phyloP scores from a whole-genome alignment of 2,888 invertebrate genomes.

The Venusia cambrica region DNA sequence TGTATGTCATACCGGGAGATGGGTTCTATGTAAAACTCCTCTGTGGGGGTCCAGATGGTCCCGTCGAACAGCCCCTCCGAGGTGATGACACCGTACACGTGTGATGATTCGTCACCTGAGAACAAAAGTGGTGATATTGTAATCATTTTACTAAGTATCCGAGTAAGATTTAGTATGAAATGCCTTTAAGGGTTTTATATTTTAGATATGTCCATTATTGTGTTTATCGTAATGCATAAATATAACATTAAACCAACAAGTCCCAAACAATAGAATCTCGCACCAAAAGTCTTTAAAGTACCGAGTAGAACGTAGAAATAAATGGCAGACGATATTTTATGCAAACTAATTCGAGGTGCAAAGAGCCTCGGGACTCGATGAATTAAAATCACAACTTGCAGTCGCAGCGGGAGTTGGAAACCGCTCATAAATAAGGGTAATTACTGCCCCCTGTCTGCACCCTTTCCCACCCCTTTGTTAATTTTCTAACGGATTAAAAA shows the following conservation, averaged over 20 bases:
- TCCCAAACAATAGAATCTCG: conserved; percentile 14
- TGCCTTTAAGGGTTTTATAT: background rate
- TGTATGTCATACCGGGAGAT: conserved; percentile 83
- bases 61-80: conserved; percentile 94
- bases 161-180: too few species aligned
- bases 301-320: conserved; percentile 55
- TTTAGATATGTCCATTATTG: conserved; percentile 1
- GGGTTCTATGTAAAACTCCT: conserved; percentile 93
- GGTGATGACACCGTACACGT: conserved; percentile 92
- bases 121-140: too few species aligned
- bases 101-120: conserved; percentile 90
- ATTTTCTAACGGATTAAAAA: conserved; percentile 43
- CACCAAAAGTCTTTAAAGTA: conserved; percentile 46
- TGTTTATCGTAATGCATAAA: conserved; percentile 22
- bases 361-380: conserved; percentile 67
- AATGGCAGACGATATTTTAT: conserved; percentile 70
- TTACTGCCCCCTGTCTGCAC: conserved; percentile 51
- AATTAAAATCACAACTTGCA: conserved; percentile 77
- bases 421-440: conserved; percentile 77
- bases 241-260: conserved; percentile 17
- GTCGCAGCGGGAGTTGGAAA: conserved; percentile 60
- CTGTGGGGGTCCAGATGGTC: conserved; percentile 87
- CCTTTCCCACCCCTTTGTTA: conserved; percentile 41
- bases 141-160: too few species aligned
- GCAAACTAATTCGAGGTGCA: conserved; percentile 75